Evolutionary conservation across 2,113 vertebrate species (phyloP).

Genomic region (Dryoscopus gambensis): DNA sequence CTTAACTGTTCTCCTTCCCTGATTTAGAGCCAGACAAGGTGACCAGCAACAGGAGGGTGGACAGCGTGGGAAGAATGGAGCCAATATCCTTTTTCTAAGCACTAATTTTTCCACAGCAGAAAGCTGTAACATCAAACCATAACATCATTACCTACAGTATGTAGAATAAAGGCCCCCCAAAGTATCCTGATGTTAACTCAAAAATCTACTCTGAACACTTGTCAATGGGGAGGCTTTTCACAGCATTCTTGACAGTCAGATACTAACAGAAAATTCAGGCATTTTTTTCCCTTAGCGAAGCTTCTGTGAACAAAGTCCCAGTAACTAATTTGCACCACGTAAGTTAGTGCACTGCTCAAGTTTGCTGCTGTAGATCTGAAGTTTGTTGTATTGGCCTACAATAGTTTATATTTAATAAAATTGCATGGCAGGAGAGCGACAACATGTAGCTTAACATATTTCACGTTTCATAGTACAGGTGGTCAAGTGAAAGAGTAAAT

Average conservation of each 20-base stretch:
- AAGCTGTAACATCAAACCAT: background rate
- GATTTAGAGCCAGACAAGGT: background rate
- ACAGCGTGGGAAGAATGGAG: background rate
- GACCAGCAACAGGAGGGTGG: background rate
- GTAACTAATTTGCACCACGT: background rate
- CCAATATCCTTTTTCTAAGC: background rate
- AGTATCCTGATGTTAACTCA: background rate
- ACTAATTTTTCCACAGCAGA: background rate
- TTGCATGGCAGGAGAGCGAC: background rate
- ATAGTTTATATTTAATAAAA: background rate
- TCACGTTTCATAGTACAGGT: background rate
- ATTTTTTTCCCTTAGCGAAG: background rate
- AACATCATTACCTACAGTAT: background rate
- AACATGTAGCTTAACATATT: background rate
- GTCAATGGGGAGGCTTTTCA: background rate
- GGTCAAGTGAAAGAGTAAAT: background rate
- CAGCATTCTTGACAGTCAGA: background rate
- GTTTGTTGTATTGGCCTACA: background rate
- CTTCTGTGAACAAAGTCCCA: background rate
- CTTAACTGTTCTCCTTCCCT: background rate
- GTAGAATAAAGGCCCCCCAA: background rate
- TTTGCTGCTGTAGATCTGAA: background rate
- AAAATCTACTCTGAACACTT: background rate
- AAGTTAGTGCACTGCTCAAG: rapidly evolving
- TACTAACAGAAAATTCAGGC: background rate